Percentiles rank a stretch among this genome's conserved stretches.
These are phyloP conservation scores for Drosophila picticornis DNA, from an alignment of 2,888 invertebrate species.

Conservation along the genomic window DNA sequence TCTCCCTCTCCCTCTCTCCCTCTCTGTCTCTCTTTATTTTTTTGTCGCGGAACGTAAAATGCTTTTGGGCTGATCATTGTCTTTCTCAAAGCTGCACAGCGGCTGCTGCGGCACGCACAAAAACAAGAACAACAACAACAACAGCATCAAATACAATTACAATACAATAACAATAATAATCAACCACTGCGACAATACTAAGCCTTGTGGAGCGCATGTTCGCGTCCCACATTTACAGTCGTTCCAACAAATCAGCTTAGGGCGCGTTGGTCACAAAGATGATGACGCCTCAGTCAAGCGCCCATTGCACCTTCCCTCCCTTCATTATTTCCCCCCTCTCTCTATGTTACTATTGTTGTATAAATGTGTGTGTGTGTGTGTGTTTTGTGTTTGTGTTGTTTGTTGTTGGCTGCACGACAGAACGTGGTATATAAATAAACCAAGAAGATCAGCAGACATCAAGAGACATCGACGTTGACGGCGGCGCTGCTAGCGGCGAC, in stretches of 20 bases:
- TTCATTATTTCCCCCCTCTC: background rate
- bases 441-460: constrained; percentile 72
- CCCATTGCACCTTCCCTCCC: constrained; percentile 16
- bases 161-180: constrained; percentile 31
- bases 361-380: background rate
- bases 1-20: background rate
- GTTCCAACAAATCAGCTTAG: constrained; percentile 72
- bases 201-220: constrained; percentile 46
- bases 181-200: constrained; percentile 40
- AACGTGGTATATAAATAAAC: constrained; percentile 70
- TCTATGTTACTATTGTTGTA: background rate
- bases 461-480: constrained; percentile 23
- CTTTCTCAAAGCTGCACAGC: constrained; percentile 44
- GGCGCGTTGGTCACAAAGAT: constrained; percentile 8
- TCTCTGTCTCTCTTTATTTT: background rate
- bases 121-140: constrained; percentile 5
- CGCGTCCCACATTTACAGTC: constrained; percentile 66
- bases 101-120: constrained; percentile 61
- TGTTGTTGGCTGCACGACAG: constrained; percentile 33
- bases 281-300: constrained; percentile 46
- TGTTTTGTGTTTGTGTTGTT: constrained; percentile 1
- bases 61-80: constrained; percentile 1
- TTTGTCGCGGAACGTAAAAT: constrained; percentile 22
- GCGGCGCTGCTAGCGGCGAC: constrained; percentile 44
- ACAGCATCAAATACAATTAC: background rate